Conservation (phyloP, 2,888 invertebrate genomes). For the Lordiphosa andalusiaca region DNA sequence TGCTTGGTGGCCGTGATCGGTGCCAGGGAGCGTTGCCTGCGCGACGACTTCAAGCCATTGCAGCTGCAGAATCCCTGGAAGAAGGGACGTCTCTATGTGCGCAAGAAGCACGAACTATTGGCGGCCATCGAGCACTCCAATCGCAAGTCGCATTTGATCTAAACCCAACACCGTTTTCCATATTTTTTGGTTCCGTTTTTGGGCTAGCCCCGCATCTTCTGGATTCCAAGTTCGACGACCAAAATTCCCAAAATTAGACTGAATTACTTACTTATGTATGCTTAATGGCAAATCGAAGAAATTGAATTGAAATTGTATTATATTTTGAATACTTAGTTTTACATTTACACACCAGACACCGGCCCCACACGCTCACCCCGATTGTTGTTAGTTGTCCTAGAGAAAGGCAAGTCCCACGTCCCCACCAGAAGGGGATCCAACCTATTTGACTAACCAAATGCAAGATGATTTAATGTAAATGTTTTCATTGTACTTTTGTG, state of each 20-base stretch:
- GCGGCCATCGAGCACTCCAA: slow-evolving; percentile 94
- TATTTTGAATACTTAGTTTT: slow-evolving; percentile 57
- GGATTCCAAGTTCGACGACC: slow-evolving; percentile 56
- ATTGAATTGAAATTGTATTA: slow-evolving; percentile 56
- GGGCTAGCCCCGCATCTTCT: slow-evolving; percentile 14
- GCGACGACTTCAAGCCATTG: slow-evolving; percentile 96
- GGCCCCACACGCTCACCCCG: slow-evolving; percentile 26
- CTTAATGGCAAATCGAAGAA: slow-evolving; percentile 42
- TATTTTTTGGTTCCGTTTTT: slow-evolving; percentile 40
- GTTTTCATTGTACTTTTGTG: slow-evolving; percentile 69
- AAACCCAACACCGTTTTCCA: slow-evolving; percentile 27
- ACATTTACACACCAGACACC: slow-evolving; percentile 22
- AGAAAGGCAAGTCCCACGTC: slow-evolving; percentile 38
- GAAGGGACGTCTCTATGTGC: slow-evolving; percentile 94
- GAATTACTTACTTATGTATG: slow-evolving; percentile 69
- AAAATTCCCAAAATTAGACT: slow-evolving; percentile 77
- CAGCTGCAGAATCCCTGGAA: slow-evolving; percentile 98
- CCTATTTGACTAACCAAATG: slow-evolving; percentile 18
- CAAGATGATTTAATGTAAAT: slow-evolving; percentile 55
- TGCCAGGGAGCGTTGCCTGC: slow-evolving; percentile 93
- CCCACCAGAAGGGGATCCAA: background rate
- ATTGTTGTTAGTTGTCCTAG: slow-evolving; percentile 63
- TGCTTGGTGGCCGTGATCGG: slow-evolving; percentile 98
- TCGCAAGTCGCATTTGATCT: slow-evolving; percentile 84
- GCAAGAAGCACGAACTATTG: slow-evolving; percentile 93